Evolutionary conservation across 1,140 invertebrate species (phyloP).

Genomic region (Drosophila lini): DNA sequence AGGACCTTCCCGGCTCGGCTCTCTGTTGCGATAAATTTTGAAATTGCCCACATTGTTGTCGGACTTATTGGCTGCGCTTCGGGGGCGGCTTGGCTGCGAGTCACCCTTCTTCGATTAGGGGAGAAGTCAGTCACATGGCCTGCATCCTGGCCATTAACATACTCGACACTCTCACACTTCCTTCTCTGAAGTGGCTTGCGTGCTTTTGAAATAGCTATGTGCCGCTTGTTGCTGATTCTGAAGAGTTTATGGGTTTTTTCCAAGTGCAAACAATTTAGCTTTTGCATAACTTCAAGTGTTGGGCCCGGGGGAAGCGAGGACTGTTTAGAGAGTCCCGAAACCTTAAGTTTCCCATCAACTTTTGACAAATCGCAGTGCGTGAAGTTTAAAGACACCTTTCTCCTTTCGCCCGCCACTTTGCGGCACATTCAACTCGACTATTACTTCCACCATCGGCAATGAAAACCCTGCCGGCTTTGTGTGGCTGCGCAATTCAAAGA

Average conservation of each 20-base stretch:
- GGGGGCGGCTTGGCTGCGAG: constrained; percentile 41
- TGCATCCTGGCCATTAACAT: constrained; percentile 71
- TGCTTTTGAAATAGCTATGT: constrained; percentile 57
- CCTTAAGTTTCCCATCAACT: constrained; percentile 11
- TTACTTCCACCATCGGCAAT: constrained; percentile 58
- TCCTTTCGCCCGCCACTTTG: constrained; percentile 30
- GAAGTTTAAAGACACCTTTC: constrained; percentile 1
- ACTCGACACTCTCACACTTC: constrained; percentile 66
- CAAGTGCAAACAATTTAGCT: constrained; percentile 63
- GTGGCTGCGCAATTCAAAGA: constrained; percentile 34
- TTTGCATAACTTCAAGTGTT: neutral
- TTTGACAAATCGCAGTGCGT: constrained; percentile 3
- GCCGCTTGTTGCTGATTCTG: constrained; percentile 43
- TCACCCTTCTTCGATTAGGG: constrained; percentile 16
- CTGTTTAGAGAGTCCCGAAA: neutral
- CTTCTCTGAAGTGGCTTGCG: constrained; percentile 40
- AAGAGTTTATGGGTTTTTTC: constrained; percentile 34
- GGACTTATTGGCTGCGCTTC: constrained; percentile 63
- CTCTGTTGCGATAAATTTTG: constrained; percentile 50
- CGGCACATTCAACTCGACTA: constrained; percentile 56
- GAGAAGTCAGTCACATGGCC: constrained; percentile 63
- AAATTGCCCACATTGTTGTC: constrained; percentile 68
- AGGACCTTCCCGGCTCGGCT: constrained; percentile 1
- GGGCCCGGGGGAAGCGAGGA: neutral
- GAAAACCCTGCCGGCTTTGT: constrained; percentile 21